Percentiles rank a stretch among this genome's conserved stretches.
Conservation (phyloP, 2,113 vertebrate genomes). For the Pollachius pollachius region DNA sequence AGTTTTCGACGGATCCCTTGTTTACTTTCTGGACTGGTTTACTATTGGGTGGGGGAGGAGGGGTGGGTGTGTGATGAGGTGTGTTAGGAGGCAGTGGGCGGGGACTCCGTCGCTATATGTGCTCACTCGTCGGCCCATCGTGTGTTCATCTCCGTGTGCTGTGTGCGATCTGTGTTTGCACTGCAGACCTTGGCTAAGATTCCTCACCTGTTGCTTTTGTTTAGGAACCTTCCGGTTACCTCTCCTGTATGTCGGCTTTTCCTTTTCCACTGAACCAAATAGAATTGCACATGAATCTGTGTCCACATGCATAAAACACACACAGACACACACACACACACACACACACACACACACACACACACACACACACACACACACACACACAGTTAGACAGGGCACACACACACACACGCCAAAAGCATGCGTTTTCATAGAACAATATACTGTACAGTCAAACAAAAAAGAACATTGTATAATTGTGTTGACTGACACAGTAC, state of each 20-base stretch:
- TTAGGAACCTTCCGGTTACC: slow-evolving; percentile 24
- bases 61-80: slow-evolving; percentile 10
- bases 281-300: slow-evolving; percentile 17
- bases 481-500: slow-evolving; percentile 33
- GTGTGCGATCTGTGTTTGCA: slow-evolving; percentile 32
- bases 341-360: neutral
- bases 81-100: slow-evolving; percentile 1
- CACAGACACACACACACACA: slow-evolving; percentile 10
- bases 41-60: neutral
- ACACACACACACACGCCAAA: slow-evolving; percentile 42
- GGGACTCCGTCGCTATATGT: slow-evolving; percentile 19
- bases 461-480: slow-evolving; percentile 23
- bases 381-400: slow-evolving; percentile 10
- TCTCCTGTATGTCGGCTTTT: slow-evolving; percentile 13
- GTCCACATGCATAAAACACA: slow-evolving; percentile 27
- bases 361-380: slow-evolving; percentile 37
- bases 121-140: slow-evolving; percentile 39
- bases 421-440: slow-evolving; percentile 38
- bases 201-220: slow-evolving; percentile 44
- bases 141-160: slow-evolving; percentile 32
- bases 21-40: slow-evolving; percentile 33
- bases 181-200: slow-evolving; percentile 58
- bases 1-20: slow-evolving; percentile 34
- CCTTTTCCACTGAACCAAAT: no score
- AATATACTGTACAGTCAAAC: slow-evolving; percentile 37